Base-by-base conservation (phyloP, 1,140 invertebrate species). In the Drosophila tropicalis region DNA sequence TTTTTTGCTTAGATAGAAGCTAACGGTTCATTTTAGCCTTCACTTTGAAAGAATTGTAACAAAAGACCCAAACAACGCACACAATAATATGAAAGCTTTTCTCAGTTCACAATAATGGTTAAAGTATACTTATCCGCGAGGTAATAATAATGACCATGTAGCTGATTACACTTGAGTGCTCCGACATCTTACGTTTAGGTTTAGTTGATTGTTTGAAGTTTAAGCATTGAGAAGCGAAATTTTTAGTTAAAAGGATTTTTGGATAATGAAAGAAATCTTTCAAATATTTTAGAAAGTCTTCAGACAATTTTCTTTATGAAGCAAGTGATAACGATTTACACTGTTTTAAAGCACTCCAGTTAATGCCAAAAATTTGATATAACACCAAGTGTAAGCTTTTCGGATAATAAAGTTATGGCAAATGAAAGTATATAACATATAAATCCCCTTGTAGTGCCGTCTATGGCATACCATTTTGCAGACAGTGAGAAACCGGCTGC, bases 111-210 rank as follows among this genome's bases (percentile, higher is more conserved):
- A 74, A 54, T 71, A 51, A 64, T 47, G n/a, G 47, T 56, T 39
- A 15, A 41, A 71, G 83, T 82, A 76, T 83, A 83, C 69, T 83
- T 86, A 87, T 79, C 76, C 75, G 84, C 76, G 72, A 87, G 83
- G 83, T 83, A 87, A 86, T 83, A 79, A 86, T 87, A 89, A 86
- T 83, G 83, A 89, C 83, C 83, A 73, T 83, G 84, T 87, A 79
- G 83, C 17, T 84, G 79, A 86, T 86, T 86, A 86, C 83, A 86
- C 84, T 87, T 70, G 84, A 76, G 67, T 87, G 85, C 79, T 56
- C 70, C 67, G 54, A 51, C 39, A 62, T 62, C 64, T 51, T 22
- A 10, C 7, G 7, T 17, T 47, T 17, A 51, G 17, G 65, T 75
- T 78, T 65, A 62, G 76, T 67, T 76, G n/a, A 68, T 76, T 72